Evolutionary conservation across 2,113 vertebrate genomes (phyloP), one percentile per base, ranked within the genome.

Genomic region (Mormyrus iriodes): DNA sequence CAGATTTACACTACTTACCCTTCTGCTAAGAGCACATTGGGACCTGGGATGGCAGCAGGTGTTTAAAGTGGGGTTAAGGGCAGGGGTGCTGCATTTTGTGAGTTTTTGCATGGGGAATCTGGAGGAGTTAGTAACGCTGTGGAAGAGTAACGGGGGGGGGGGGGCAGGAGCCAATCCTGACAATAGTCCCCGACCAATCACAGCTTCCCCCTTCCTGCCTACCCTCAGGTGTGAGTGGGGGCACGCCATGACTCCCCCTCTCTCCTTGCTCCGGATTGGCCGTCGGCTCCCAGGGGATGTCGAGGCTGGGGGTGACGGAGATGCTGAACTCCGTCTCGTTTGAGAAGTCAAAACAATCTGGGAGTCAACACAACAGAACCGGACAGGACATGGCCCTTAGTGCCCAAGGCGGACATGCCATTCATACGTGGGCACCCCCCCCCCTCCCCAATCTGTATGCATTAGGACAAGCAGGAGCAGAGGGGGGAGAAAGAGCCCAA

Each of bases 261-360:
- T 95, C 96, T 96, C 97, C 96, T 95, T 95, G 94, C 95, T 97
- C 96, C 95, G 95, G 97, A 95, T 95, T 97, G 96, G 96, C 95
- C 93, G 96, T 94, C 93, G 96, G 95, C 94, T 98, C 97, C 97
- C 96, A 95, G 95, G 93, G 96, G 95, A 95, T 93, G 94, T 94
- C 95, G 95, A 96, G 97, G 96, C 96, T 94, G 96, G 97, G 97
- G 96, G 94, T 97, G 97, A 97, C 94, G 95, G 95, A 95, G 96
- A 97, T 94, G 96, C 97, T 97, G 95, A 96, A 96, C 95, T 99
- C 98, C 95, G 97, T 97, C 93, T 97, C 97, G 93, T 95, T 97
- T 96, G 98, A 97, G 98, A 97, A 96, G 98, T 99, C 98, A 98
- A 99, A 98, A 98, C 98, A 97, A 99, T 99, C 98, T 99, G 98